These are phyloP conservation scores for Tyto alba DNA, from an alignment of 2,113 vertebrate genomes.

Conservation along the genomic window DNA sequence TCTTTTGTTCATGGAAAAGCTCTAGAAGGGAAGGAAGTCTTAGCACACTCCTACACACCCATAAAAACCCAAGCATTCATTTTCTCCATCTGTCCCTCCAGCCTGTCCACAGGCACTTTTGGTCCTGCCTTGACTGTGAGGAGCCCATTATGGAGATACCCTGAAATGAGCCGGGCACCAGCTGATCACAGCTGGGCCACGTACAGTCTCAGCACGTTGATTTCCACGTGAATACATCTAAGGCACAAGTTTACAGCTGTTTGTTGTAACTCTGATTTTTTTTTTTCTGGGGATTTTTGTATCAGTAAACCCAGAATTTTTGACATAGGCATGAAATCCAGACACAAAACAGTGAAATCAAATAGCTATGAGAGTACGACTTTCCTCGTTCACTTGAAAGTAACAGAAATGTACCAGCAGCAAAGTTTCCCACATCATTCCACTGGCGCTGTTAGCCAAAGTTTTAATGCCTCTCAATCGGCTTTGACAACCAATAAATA, in stretches of 20 bases:
- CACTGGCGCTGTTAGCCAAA: background rate
- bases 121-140: background rate
- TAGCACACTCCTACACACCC: background rate
- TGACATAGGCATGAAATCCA: background rate
- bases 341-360: background rate
- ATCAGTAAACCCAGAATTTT: background rate
- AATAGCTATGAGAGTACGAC: background rate
- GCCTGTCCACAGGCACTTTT: background rate
- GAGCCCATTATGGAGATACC: background rate
- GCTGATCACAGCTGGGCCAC: background rate
- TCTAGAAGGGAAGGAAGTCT: background rate
- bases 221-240: accelerated
- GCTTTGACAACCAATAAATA: background rate
- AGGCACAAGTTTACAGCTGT: background rate
- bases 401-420: background rate
- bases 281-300: background rate
- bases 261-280: background rate
- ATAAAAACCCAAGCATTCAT: background rate
- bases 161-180: background rate
- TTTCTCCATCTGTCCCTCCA: background rate
- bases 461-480: background rate
- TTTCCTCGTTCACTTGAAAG: background rate
- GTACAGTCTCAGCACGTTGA: background rate
- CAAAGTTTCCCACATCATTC: background rate
- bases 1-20: background rate